Evolutionary conservation across 2,888 invertebrate species (phyloP), one percentile per base, ranked within the genome.

Genomic region (Ophion costatus): DNA sequence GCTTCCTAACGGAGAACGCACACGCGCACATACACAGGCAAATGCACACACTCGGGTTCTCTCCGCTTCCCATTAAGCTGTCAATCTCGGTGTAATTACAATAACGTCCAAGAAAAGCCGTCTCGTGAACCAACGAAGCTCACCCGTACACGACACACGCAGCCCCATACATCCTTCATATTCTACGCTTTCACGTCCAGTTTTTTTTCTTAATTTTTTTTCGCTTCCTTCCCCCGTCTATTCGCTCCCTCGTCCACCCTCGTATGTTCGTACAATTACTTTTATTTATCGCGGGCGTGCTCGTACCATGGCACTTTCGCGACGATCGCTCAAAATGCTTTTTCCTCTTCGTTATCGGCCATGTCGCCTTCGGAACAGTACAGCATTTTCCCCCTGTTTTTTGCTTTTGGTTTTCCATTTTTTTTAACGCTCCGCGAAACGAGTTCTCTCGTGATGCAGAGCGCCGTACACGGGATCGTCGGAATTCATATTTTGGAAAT

Each of bases 71-170:
- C 85, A 88, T 88, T 88, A 87, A 88, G 86, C 87, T 87, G 88
- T 88, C 88, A 88, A 87, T 88, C 87, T 86, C 80, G 71, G 71
- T 84, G 85, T 88, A 87, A 88, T 87, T 87, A 87, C 86, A 87
- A 87, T 87, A 87, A 88, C 84, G 86, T 76, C 82, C 81, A 76
- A 82, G 79, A 74, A 83, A 80, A 76, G 22, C 22, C 38, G 70
- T 38, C 57, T 51, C 70, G 59, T 59, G 57, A 20, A 64, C 29
- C 71, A 56, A 57, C 64, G 29, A 79, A 74, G 74, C 64, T 64
- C 70, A 63, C 69, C 33, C 61, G 61, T 59, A 66, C 78, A 17
- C 45, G 45, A 45, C 45, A 51, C 51, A 14, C 51, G 51, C 51
- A 51, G 51, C 51, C 51, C 78, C 59, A 71, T 75, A 71, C 57